Evolutionary conservation across 92 coral and sea anemone genomes (phyloP).

Genomic region (Siderastrea siderea): DNA sequence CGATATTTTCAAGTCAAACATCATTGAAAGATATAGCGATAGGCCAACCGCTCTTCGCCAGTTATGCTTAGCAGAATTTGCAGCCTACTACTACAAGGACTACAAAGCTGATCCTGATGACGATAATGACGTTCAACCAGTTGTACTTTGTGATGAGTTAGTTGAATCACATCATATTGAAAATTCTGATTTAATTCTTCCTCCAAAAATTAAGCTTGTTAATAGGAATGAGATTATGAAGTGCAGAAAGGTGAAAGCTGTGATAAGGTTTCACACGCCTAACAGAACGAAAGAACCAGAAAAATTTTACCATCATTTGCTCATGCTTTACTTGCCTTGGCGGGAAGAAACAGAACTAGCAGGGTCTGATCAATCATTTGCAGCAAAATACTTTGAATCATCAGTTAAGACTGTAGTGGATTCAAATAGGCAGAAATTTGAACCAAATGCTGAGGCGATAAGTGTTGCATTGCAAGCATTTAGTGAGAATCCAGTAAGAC

Average conservation of each 20-base stretch:
- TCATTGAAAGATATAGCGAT: conserved; percentile 60
- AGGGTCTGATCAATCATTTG: conserved; percentile 72
- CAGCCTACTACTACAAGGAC: conserved; percentile 74
- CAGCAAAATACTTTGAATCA: conserved; percentile 70
- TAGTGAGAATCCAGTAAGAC: conserved; percentile 34
- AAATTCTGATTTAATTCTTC: conserved; percentile 34
- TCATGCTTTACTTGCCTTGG: conserved; percentile 70
- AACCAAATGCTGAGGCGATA: conserved; percentile 79
- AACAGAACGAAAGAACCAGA: conserved; percentile 68
- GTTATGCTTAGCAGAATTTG: conserved; percentile 70
- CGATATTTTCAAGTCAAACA: conserved; percentile 64
- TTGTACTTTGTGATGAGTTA: conserved; percentile 45
- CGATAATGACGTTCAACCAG: conserved; percentile 69
- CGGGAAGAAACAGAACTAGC: conserved; percentile 59
- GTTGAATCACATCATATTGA: conserved; percentile 47
- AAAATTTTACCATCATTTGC: conserved; percentile 68
- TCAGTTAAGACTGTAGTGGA: conserved; percentile 54
- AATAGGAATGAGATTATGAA: conserved; percentile 62
- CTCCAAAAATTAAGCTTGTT: conserved; percentile 53
- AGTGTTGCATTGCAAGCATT: conserved; percentile 68
- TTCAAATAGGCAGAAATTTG: conserved; percentile 60
- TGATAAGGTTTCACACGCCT: conserved; percentile 62
- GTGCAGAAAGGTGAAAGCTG: conserved; percentile 58
- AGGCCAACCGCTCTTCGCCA: conserved; percentile 53
- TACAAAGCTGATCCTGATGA: conserved; percentile 52